Evolutionary conservation across 2,113 vertebrate species (phyloP).

Genomic region (Rhegmatorhina hoffmannsi): DNA sequence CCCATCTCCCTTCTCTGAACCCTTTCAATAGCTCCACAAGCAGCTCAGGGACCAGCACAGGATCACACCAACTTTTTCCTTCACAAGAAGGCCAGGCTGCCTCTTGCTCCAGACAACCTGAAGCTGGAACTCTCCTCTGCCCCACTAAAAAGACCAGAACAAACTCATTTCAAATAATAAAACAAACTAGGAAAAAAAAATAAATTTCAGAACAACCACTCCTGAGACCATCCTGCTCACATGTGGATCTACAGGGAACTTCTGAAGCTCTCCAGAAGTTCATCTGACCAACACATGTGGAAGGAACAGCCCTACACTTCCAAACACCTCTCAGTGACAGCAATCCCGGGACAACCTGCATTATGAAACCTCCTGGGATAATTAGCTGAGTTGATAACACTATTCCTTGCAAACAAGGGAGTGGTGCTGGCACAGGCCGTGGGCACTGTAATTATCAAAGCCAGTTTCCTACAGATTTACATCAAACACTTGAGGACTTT

Average conservation of each 20-base stretch:
- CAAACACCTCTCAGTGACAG: background rate
- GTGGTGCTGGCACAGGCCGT: constrained; percentile 32
- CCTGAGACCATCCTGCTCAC: background rate
- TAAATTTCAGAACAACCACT: background rate
- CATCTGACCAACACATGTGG: fast-evolving
- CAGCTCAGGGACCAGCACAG: background rate
- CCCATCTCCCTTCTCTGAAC: background rate
- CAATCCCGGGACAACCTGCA: background rate
- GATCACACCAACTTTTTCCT: background rate
- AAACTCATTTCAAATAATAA: background rate
- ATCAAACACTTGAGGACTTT: constrained; percentile 42
- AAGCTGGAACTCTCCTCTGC: background rate
- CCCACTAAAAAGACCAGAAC: background rate
- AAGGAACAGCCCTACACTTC: background rate
- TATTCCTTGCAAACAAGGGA: constrained; percentile 62
- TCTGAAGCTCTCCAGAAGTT: background rate
- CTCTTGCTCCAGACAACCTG: background rate
- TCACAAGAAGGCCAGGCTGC: background rate
- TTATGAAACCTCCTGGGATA: background rate
- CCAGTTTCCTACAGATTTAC: constrained; percentile 55
- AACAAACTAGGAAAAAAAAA: background rate
- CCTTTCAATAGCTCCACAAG: background rate
- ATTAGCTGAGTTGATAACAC: constrained; percentile 7
- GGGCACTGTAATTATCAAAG: constrained; percentile 24
- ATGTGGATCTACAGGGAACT: fast-evolving